These are phyloP conservation scores for Notothenia rossii DNA, from an alignment of 2,113 vertebrate genomes.

Conservation along the genomic window DNA sequence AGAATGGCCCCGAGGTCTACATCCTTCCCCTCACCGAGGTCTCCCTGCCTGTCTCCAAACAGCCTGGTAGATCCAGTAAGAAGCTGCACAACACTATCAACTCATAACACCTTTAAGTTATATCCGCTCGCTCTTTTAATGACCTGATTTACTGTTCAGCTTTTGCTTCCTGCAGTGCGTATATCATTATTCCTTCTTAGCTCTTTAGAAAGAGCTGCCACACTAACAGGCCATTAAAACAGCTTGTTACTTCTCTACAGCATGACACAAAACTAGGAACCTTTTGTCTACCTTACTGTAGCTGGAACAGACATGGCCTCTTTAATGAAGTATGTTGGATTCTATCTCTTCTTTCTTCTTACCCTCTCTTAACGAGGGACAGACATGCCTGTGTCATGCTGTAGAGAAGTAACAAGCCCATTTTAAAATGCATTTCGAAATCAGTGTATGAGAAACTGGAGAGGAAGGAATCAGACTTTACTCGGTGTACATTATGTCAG, in stretches of 20 bases:
- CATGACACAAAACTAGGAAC: not conserved
- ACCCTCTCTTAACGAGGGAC: constrained; percentile 17
- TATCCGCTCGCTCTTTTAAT: not conserved
- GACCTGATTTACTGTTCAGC: not conserved
- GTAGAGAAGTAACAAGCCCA: no score
- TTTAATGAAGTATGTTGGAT: constrained; percentile 1
- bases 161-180: not conserved
- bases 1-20: constrained; percentile 94
- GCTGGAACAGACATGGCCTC: not conserved
- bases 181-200: constrained; percentile 1
- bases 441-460: constrained; percentile 7
- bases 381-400: no score
- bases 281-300: not conserved
- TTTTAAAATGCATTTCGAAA: constrained; percentile 56
- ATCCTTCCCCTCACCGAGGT: constrained; percentile 96
- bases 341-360: not conserved
- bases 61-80: constrained; percentile 96
- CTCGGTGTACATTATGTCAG: not conserved
- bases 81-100: not conserved
- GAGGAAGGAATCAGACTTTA: constrained; percentile 28
- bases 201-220: not conserved
- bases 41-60: constrained; percentile 94
- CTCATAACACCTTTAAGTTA: not conserved
- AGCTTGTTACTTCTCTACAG: constrained; percentile 8
- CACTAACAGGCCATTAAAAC: constrained; percentile 3